Conservation (phyloP, 2,888 invertebrate genomes). For the Andrena marginata region DNA sequence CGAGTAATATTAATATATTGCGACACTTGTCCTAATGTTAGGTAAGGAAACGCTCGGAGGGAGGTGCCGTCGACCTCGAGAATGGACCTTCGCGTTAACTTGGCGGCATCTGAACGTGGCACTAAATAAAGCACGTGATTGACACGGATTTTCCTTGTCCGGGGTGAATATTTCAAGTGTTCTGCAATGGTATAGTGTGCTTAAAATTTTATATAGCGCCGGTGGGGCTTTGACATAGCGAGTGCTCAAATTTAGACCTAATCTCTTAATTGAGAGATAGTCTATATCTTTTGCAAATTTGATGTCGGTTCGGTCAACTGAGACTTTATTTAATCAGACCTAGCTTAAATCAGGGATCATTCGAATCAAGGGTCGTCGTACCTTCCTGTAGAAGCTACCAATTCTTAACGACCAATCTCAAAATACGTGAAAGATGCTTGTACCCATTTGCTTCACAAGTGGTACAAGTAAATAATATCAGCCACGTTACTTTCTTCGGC, state of each 20-base stretch:
- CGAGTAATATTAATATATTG: constrained; percentile 75
- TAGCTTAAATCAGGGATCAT: too few relatives aligned
- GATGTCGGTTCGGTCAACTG: not conserved
- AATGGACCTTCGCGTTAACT: not conserved
- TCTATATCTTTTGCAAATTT: not conserved
- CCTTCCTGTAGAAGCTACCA: too few relatives aligned
- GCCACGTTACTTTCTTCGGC: not conserved
- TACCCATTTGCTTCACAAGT: not conserved
- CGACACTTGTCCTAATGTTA: constrained; percentile 70
- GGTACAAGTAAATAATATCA: not conserved
- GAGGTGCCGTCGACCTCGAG: constrained; percentile 28
- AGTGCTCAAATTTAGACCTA: not conserved
- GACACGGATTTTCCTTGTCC: not conserved
- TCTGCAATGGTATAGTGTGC: not conserved
- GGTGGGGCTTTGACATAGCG: not conserved
- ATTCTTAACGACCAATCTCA: too few relatives aligned
- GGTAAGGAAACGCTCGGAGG: constrained; percentile 37
- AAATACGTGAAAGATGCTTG: not conserved
- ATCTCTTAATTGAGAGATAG: not conserved
- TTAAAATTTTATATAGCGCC: not conserved
- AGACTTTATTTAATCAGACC: too few relatives aligned
- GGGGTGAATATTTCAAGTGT: not conserved
- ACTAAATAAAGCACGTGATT: not conserved
- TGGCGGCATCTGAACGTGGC: not conserved
- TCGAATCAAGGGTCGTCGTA: too few relatives aligned